Percentiles rank a stretch among this genome's conserved stretches.
Conservation (phyloP, 2,888 invertebrate species). For the Hirtodrosophila histrioides region DNA sequence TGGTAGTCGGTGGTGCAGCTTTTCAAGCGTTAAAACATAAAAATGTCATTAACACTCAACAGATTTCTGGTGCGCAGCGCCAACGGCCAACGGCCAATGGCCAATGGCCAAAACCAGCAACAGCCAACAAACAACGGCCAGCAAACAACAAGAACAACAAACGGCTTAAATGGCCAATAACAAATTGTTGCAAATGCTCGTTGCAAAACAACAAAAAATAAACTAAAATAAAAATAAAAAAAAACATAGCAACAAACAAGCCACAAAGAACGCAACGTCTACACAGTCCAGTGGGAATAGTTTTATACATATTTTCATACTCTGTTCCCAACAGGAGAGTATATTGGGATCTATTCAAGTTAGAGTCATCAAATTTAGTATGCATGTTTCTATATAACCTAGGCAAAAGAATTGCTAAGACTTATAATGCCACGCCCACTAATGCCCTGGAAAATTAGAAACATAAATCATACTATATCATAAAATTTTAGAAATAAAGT, state of each 20-base stretch:
- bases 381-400: too few species aligned
- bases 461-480: too few species aligned
- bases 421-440: too few species aligned
- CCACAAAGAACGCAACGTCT: constrained; percentile 45
- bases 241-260: constrained; percentile 24
- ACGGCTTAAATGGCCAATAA: constrained; percentile 77
- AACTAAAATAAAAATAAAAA: constrained; percentile 15
- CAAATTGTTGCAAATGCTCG: constrained; percentile 76
- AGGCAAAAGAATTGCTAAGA: too few species aligned
- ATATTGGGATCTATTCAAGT: too few species aligned
- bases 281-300: constrained; percentile 53
- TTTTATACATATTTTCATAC: constrained; percentile 25
- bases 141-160: constrained; percentile 37
- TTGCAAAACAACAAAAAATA: constrained; percentile 27
- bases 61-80: constrained; percentile 71
- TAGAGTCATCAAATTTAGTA: too few species aligned
- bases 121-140: constrained; percentile 11
- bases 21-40: constrained; percentile 79
- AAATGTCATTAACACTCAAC: constrained; percentile 79
- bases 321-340: too few species aligned
- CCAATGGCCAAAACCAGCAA: neutral
- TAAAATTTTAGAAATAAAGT: too few species aligned
- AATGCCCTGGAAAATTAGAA: too few species aligned
- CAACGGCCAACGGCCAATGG: constrained; percentile 47
- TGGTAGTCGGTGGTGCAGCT: constrained; percentile 51